Conservation (phyloP, 2,113 vertebrate genomes). For the Bagarius yarrelli region DNA sequence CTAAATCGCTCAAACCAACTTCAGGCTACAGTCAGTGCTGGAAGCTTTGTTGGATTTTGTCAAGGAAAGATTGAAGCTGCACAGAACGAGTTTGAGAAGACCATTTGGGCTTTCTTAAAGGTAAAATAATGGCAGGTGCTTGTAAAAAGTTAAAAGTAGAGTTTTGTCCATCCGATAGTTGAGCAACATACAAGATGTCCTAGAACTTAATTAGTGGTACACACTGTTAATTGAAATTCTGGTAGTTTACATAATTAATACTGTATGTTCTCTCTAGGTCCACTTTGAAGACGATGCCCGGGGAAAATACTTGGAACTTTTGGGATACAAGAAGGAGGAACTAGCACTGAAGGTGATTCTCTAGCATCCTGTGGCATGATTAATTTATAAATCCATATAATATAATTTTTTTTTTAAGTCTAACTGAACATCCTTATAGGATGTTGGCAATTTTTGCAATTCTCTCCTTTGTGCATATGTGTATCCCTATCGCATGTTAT, state of each 20-base stretch:
- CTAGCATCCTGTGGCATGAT: background rate
- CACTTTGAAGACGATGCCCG: constrained; percentile 91
- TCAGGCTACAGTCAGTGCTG: constrained; percentile 80
- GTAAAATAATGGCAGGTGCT: constrained; percentile 61
- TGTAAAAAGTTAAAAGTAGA: background rate
- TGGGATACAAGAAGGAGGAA: constrained; percentile 90
- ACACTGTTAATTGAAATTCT: background rate
- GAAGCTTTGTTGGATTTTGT: constrained; percentile 83
- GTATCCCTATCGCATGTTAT: no score
- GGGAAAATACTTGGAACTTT: constrained; percentile 86
- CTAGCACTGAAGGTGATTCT: constrained; percentile 83
- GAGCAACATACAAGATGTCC: background rate
- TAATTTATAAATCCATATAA: background rate
- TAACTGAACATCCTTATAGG: no score
- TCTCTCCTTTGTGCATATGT: no score
- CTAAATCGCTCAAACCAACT: constrained; percentile 81
- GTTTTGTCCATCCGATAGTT: background rate
- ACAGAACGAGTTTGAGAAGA: constrained; percentile 85
- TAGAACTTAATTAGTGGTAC: background rate
- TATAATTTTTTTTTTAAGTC: no score
- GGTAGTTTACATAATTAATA: background rate
- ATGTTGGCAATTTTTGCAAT: no score
- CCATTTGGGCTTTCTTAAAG: constrained; percentile 93
- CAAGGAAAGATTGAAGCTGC: constrained; percentile 82
- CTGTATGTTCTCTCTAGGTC: constrained; percentile 69